Percentiles rank a stretch among this genome's conserved stretches.
Evolutionary conservation across 2,888 invertebrate genomes (phyloP).

Genomic region (Sepioteuthis lessoniana): DNA sequence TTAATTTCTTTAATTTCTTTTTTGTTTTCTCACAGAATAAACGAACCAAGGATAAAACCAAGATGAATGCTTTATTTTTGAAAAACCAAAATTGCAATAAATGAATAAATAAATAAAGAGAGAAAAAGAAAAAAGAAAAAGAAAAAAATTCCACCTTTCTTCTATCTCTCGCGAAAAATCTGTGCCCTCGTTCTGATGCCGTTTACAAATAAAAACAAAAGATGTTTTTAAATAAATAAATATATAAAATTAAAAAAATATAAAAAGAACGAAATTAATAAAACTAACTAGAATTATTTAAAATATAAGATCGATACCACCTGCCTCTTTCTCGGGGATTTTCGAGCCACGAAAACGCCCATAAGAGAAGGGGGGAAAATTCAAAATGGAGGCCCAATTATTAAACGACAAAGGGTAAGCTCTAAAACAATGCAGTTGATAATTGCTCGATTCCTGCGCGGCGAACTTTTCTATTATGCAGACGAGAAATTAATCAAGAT

Average conservation of each 20-base stretch:
- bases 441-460: not conserved
- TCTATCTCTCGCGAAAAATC: not conserved
- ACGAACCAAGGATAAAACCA: not conserved
- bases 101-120: not conserved
- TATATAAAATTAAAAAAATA: not conserved
- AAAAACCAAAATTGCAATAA: not conserved
- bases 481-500: slow-evolving; percentile 33
- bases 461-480: not conserved
- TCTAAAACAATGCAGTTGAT: slow-evolving; percentile 23
- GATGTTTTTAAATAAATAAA: not conserved
- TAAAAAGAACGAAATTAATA: not conserved
- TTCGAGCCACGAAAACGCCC: not conserved
- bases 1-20: not conserved
- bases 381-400: not conserved
- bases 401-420: not conserved
- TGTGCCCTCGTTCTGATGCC: not conserved
- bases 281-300: slow-evolving; percentile 1
- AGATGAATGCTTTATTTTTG: not conserved
- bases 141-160: not conserved
- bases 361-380: not conserved
- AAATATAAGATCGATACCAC: not conserved
- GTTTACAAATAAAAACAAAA: not conserved
- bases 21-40: not conserved
- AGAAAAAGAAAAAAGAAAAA: too few species aligned
- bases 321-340: not conserved